phyloP scores from a whole-genome alignment of 2,113 vertebrate genomes.

The Periophthalmus modestus region DNA sequence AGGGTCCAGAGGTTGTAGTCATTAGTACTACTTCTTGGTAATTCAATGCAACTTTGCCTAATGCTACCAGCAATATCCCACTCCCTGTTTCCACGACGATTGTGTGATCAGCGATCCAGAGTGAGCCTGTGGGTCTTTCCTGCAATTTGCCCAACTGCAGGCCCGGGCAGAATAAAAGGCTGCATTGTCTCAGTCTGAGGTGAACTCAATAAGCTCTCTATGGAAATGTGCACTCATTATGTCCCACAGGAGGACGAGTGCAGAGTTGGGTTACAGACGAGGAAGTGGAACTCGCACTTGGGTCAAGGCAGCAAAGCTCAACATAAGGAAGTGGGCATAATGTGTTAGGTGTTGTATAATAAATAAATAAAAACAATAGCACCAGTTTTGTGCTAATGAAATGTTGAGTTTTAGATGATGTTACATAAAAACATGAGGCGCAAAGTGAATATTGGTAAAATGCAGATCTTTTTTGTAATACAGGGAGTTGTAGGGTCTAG shows the following conservation, averaged over 20 bases:
- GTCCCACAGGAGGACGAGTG: conserved; percentile 29
- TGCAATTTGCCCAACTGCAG: conserved; percentile 49
- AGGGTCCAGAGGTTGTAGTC: conserved; percentile 34
- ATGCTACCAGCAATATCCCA: conserved; percentile 55
- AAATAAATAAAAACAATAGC: not conserved
- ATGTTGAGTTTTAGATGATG: not conserved
- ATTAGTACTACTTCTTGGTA: conserved; percentile 39
- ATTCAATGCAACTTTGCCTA: conserved; percentile 43
- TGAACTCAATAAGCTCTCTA: conserved; percentile 34
- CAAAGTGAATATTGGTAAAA: not conserved
- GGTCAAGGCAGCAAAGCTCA: conserved; percentile 28
- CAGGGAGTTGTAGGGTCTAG: too few species aligned
- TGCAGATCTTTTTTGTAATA: too few species aligned
- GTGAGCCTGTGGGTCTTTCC: conserved; percentile 50
- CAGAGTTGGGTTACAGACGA: conserved; percentile 35
- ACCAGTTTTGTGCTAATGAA: conserved; percentile 12
- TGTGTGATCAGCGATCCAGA: conserved; percentile 45
- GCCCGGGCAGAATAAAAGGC: conserved; percentile 45
- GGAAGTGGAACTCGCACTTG: conserved; percentile 36
- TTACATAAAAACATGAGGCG: not conserved
- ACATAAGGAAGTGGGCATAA: conserved; percentile 25
- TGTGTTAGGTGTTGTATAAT: conserved; percentile 13
- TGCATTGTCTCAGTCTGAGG: conserved; percentile 51
- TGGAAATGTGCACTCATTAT: conserved; percentile 35
- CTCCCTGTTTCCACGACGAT: conserved; percentile 43